Conservation (phyloP, 2,797 vertebrate genomes). For the Smutsia gigantea region DNA sequence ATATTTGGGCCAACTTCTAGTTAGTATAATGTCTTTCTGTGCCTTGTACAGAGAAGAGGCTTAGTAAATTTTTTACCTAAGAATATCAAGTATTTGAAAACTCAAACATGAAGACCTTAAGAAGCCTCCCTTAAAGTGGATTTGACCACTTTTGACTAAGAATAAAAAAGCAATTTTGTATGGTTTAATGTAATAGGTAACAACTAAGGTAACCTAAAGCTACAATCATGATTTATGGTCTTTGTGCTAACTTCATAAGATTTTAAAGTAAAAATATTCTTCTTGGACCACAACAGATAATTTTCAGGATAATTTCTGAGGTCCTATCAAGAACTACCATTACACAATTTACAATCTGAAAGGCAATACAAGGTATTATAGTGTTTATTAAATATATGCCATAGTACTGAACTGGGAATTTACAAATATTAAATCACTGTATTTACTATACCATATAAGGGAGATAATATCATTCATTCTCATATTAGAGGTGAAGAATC, state of each 20-base stretch:
- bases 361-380: neutral
- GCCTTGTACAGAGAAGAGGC: neutral
- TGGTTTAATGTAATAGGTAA: neutral
- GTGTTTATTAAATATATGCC: neutral
- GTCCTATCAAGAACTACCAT: neutral
- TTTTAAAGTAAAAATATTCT: slow-evolving; percentile 52
- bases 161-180: neutral
- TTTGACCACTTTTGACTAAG: neutral
- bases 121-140: neutral
- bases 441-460: neutral
- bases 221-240: slow-evolving; percentile 13
- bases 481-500: neutral
- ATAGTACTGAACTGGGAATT: neutral
- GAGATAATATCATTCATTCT: slow-evolving; percentile 4
- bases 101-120: slow-evolving; percentile 35
- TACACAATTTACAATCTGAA: slow-evolving; percentile 16
- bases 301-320: slow-evolving; percentile 47
- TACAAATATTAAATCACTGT: neutral
- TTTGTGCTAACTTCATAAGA: neutral
- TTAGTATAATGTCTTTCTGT: neutral
- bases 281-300: neutral
- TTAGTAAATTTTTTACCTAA: neutral
- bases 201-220: neutral
- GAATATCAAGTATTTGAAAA: slow-evolving; percentile 47
- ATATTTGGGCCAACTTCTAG: neutral